Evolutionary conservation across 2,797 vertebrate species (phyloP), one percentile per base, ranked within the genome.

Genomic region (Hybognathus amarus): DNA sequence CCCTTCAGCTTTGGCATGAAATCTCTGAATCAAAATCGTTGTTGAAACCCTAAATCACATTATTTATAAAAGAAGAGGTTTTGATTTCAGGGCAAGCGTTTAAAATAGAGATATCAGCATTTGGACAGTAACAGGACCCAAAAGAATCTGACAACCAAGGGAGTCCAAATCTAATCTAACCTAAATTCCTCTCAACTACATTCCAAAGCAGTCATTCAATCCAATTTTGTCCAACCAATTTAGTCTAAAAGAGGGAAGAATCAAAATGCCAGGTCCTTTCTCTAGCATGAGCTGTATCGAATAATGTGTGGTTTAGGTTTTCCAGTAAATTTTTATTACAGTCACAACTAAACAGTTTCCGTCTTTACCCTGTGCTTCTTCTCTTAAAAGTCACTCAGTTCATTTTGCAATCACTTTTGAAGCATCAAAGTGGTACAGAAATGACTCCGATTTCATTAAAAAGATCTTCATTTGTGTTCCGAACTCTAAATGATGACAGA

Each of bases 171-270:
- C 86, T 88, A 88, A 88, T 88, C 87, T 78, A 85, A 86, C 78
- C 77, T n/a, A 83, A 85, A 89, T 88, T 89, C 86, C 87, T 54
- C 85, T 85, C 80, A 88, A 86, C 86, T 85, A 85, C 87, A 88
- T 89, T 89, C 87, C 89, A 80, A 80, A 74, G 69, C 64, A 85
- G 87, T 81, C 85, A 88, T 88, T 86, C 79, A 86, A 86, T 80
- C 73, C 80, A 64, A 77, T 45, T 38, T n/a, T 77, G 85, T 68
- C 74, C 70, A 42, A 66, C 76, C 79, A 77, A 77, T 36, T 40
- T 22, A 42, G 59, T 66, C 56, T 63, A 67, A 79, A 84, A 68
- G 59, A 84, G 20, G 20, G 33, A 45, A 77, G 38, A 77, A 80
- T 63, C 30, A 40, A 70, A 80, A 77, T 42, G 56, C 59, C 36